A percentile compares a stretch with the other conserved stretches of the same genome.
These are phyloP conservation scores for Paraescarpia echinospica DNA, from an alignment of 1,140 invertebrate genomes.

Conservation along the genomic window DNA sequence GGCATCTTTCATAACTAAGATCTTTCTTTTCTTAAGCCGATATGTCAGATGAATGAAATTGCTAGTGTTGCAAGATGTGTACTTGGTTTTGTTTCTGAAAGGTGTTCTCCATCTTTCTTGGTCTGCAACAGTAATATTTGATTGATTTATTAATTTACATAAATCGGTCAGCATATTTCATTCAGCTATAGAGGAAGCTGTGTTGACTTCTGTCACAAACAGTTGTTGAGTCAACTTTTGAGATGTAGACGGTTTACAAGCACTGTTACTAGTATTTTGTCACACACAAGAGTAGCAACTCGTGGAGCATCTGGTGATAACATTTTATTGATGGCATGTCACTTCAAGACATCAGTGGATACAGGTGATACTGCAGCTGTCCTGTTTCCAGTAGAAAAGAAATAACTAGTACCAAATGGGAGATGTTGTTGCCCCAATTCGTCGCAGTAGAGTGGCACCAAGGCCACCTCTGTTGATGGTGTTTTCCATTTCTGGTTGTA, in stretches of 20 bases:
- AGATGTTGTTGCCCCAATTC: background rate
- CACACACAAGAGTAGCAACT: background rate
- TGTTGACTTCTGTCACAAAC: background rate
- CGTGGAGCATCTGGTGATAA: background rate
- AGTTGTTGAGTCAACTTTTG: background rate
- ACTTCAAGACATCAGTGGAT: background rate
- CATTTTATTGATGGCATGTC: background rate
- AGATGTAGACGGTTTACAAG: background rate
- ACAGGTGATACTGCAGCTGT: background rate
- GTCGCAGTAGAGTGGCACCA: background rate
- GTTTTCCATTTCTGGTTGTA: slow-evolving; percentile 1
- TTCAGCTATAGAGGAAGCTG: background rate
- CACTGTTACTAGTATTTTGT: background rate
- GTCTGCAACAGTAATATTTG: background rate
- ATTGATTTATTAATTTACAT: background rate
- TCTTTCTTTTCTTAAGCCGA: too few relatives aligned
- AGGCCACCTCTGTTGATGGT: background rate
- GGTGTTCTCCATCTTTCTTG: background rate
- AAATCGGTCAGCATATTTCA: background rate
- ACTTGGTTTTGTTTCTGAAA: background rate
- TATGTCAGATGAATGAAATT: background rate
- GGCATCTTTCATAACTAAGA: too few relatives aligned
- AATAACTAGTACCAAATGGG: background rate
- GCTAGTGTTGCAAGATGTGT: background rate
- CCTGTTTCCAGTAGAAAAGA: background rate